These are phyloP conservation scores for Sinocyclocheilus anophthalmus DNA, from an alignment of 2,113 vertebrate genomes.

Conservation along the genomic window DNA sequence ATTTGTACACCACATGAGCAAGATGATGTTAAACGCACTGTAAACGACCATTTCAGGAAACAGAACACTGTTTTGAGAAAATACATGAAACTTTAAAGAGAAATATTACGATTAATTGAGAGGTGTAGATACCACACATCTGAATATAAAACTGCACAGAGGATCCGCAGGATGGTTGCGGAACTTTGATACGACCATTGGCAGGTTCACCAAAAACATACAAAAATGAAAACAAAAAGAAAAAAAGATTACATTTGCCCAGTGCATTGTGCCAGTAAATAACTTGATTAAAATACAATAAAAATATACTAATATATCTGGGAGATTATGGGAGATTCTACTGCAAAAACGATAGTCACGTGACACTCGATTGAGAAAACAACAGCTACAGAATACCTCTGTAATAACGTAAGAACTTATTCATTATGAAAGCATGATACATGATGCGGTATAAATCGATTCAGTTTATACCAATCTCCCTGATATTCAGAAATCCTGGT, in stretches of 20 bases:
- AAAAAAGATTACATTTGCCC: neutral
- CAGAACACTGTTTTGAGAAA: neutral
- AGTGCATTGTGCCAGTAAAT: neutral
- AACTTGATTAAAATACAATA: neutral
- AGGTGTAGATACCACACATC: slow-evolving; percentile 65
- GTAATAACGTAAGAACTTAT: neutral
- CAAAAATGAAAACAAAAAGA: too few species aligned
- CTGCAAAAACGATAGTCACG: neutral
- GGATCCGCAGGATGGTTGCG: slow-evolving; percentile 17
- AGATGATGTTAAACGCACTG: neutral
- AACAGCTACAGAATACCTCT: slow-evolving; percentile 23
- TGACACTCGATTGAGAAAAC: slow-evolving; percentile 4
- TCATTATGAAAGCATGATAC: slow-evolving; percentile 6
- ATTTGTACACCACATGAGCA: neutral
- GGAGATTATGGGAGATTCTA: neutral
- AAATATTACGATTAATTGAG: neutral
- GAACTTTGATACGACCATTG: neutral
- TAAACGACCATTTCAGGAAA: neutral
- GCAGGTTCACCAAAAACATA: neutral
- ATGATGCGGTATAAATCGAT: neutral
- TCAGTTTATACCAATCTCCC: neutral
- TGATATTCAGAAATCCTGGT: neutral
- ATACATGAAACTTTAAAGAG: neutral
- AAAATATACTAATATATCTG: neutral
- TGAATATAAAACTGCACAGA: slow-evolving; percentile 17